Evolutionary conservation across 2,113 vertebrate genomes (phyloP).

Genomic region (Calyptommatus sinebrachiatus): DNA sequence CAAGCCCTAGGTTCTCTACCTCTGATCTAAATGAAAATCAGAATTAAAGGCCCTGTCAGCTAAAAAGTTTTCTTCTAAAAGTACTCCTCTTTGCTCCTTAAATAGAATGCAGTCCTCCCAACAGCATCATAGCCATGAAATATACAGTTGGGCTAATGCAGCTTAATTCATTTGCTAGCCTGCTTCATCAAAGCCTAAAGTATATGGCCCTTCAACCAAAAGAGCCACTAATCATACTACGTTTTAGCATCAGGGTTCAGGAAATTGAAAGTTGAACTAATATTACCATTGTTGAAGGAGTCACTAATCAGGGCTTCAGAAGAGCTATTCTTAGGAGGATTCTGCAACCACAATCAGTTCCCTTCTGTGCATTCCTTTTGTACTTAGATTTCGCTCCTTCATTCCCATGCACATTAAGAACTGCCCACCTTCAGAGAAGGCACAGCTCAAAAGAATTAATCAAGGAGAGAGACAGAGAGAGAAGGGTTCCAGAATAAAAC

Average conservation of each 20-base stretch:
- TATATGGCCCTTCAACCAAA: conserved; percentile 17
- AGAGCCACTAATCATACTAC: not conserved
- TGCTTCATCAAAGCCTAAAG: not conserved
- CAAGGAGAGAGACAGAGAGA: not conserved
- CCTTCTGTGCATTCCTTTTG: not conserved
- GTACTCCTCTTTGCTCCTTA: conserved; percentile 7
- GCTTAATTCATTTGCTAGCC: not conserved
- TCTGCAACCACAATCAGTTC: not conserved
- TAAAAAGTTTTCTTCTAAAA: not conserved
- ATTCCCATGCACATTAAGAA: not conserved
- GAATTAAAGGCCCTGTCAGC: conserved; percentile 1
- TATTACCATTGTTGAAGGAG: conserved; percentile 4
- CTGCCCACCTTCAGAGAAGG: too few relatives aligned
- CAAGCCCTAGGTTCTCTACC: too few relatives aligned
- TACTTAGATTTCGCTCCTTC: not conserved
- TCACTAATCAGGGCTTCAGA: conserved; percentile 21
- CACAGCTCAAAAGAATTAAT: not conserved
- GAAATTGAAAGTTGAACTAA: conserved; percentile 15
- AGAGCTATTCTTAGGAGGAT: not conserved
- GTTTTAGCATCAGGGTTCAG: conserved; percentile 4
- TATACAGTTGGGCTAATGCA: conserved; percentile 24
- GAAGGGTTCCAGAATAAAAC: not conserved
- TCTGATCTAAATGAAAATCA: not conserved
- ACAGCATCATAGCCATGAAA: conserved; percentile 3
- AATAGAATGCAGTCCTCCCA: conserved; percentile 20